Evolutionary conservation across 2,113 vertebrate genomes (phyloP), one percentile per base, ranked within the genome.

Genomic region (Chiloscyllium plagiosum): DNA sequence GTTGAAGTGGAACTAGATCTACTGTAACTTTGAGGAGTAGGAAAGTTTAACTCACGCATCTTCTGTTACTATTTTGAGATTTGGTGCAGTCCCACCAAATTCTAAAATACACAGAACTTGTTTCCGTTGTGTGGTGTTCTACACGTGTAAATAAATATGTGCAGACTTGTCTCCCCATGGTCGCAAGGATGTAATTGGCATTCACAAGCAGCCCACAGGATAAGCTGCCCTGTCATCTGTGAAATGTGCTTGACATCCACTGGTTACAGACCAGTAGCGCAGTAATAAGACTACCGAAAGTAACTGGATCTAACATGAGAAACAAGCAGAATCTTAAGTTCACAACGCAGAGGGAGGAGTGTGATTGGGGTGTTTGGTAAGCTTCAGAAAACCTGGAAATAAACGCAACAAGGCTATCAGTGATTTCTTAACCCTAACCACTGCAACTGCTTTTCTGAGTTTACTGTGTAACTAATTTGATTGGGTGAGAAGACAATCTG

Each of bases 211-310:
- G 33, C 76, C 33, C 76, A 80, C 76, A 80, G 76, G 76, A 80
- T 80, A 80, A 80, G 76, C 76, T 80, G 76, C n/a, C 76, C 26
- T n/a, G n/a, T 80, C 76, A 80, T 80, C 76, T 80, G 76, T 80
- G 76, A 80, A 80, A 80, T 80, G 76, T 37, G 33, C n/a, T 80
- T 80, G 76, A 80, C 76, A 80, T 80, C n/a, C 72, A 33, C 72
- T n/a, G 72, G 29, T 76, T 76, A 76, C 72, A 76, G 72, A 76
- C 72, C 72, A 76, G 72, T 76, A 33, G 72, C 33, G 29, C 72
- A 76, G 72, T 2, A 76, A 76, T 80, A 37, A 80, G 76, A 80
- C 76, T 78, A 78, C 76, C 76, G 33, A 80, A 80, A 19, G 76
- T 13, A 80, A 80, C 76, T 80, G 76, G 76, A 80, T 80, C 76